Evolutionary conservation across 2,888 invertebrate genomes (phyloP).

Genomic region (Pyralis farinalis): DNA sequence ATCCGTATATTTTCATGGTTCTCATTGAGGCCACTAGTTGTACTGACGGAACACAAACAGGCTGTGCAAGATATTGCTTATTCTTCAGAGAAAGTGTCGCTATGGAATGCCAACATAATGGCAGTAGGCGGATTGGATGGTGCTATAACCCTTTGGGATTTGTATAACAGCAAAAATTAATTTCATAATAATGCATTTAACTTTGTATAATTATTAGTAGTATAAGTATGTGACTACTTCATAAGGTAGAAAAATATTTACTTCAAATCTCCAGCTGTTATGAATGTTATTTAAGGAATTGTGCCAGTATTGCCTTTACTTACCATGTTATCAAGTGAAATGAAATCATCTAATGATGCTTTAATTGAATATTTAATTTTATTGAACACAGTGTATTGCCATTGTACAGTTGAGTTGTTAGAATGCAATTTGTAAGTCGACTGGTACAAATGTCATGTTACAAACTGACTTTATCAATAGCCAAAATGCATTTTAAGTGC

Average conservation of each 20-base stretch:
- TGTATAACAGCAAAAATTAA: constrained; percentile 83
- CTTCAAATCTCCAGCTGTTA: neutral
- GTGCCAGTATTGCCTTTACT: constrained; percentile 56
- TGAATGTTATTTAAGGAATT: constrained; percentile 15
- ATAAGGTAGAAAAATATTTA: constrained; percentile 17
- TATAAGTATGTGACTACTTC: constrained; percentile 21
- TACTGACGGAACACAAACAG: constrained; percentile 86
- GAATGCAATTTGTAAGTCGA: too few species aligned
- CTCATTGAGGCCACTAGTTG: constrained; percentile 85
- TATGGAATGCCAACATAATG: constrained; percentile 89
- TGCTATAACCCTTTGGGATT: constrained; percentile 89
- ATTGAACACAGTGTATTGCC: constrained; percentile 39
- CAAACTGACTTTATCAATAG: too few species aligned
- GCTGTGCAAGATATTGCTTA: constrained; percentile 87
- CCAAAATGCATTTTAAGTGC: too few species aligned
- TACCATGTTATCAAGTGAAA: constrained; percentile 32
- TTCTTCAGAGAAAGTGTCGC: constrained; percentile 82
- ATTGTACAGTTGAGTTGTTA: constrained; percentile 4
- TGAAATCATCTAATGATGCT: constrained; percentile 26
- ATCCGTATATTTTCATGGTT: constrained; percentile 90
- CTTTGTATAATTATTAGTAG: constrained; percentile 22
- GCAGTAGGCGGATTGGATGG: constrained; percentile 89
- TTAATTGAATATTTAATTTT: constrained; percentile 35
- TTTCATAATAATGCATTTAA: constrained; percentile 24
- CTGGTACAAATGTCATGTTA: too few species aligned